Base-by-base conservation (phyloP, 1,140 invertebrate species). In the Musca vetustissima region DNA sequence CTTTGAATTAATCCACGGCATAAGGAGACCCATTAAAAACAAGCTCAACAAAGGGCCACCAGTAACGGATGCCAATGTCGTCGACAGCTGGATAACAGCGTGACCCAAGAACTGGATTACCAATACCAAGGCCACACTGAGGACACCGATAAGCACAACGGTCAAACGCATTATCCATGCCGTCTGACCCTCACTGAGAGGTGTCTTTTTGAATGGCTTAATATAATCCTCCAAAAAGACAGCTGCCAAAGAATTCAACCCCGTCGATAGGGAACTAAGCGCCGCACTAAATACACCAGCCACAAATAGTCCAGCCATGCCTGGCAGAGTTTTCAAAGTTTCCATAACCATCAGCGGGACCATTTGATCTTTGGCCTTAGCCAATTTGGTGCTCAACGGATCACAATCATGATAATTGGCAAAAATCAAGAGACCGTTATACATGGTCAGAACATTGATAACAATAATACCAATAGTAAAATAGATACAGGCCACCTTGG, bases 251-350 rank as follows among this genome's bases (percentile, higher is more conserved):
- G 94, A 95, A 76, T 97, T 98, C 21, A 97, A 83, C 21, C 94
- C 95, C 17, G 95, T 97, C 1, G 95, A 97, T 13, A 97, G 84
- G 0, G 96, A 97, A 83, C 95, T 97, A 6, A 96, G 83, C 28
- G 93, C 92, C 17, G 93, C 93, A 80, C 92, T 93, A 75, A 95
- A 95, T 32, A 96, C 89, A 57, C 92, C 92, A 24, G 93, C 92
- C 1, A 95, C 88, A 79, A 95, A 94, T n/a, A 95, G 83, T 32
- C 93, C 93, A 1, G 92, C 88, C 24, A 95, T 76, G 1, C 93
- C 93, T 1, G 90, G 90, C 65, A 89, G 85, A 47, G 89, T 83
- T 2, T 91, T 87, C 4, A 94, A 75, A 32, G 91, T 87, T 71
- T 94, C 90, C 91, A 95, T 93, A 3, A 95, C 92, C 22, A 94